Conservation (phyloP, 2,113 vertebrate species). For the Scortum barcoo region DNA sequence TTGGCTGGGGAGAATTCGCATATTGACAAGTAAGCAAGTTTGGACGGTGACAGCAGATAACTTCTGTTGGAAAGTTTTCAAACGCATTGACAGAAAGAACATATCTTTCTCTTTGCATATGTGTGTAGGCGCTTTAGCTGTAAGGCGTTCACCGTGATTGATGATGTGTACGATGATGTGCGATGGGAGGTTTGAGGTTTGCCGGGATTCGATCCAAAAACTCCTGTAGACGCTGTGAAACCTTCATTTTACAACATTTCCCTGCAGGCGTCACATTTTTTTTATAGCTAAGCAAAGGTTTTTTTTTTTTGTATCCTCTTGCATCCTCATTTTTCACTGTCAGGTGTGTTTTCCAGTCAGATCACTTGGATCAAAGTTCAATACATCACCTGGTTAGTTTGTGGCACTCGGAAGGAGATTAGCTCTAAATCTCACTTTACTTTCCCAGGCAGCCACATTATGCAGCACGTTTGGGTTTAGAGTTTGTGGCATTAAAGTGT, state of each 20-base stretch:
- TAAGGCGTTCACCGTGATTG: background rate
- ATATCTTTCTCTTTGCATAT: no score
- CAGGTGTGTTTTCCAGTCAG: background rate
- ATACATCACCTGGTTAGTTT: background rate
- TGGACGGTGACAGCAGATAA: background rate
- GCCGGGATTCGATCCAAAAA: background rate
- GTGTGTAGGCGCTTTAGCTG: background rate
- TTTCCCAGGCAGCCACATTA: constrained; percentile 12
- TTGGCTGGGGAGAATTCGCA: background rate
- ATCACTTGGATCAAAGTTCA: background rate
- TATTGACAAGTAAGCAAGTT: background rate
- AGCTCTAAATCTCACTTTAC: constrained; percentile 14
- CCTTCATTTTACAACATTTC: background rate
- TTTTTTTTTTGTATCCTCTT: no score
- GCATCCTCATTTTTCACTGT: background rate
- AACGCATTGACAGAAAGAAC: background rate
- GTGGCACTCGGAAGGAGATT: constrained; percentile 17
- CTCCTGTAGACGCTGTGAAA: background rate
- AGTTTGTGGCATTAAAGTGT: constrained; percentile 15
- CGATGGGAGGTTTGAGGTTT: background rate
- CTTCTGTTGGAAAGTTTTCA: constrained; percentile 5
- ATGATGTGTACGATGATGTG: background rate
- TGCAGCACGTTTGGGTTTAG: background rate
- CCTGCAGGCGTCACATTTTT: background rate
- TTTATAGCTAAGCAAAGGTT: background rate